These are phyloP conservation scores for Plestiodon gilberti DNA, from an alignment of 2,113 vertebrate species.

Conservation along the genomic window DNA sequence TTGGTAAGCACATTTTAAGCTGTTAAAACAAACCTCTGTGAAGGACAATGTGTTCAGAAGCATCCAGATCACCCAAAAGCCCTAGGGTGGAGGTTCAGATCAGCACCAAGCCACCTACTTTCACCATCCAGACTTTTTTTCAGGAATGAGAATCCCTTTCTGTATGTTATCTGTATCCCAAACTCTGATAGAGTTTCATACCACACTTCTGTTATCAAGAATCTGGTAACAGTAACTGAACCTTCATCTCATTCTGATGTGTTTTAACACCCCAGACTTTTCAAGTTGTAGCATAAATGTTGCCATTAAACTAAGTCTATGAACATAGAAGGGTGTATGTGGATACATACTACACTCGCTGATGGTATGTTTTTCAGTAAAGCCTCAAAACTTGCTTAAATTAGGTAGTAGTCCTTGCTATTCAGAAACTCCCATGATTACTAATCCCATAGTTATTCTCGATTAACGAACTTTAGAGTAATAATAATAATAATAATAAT, in stretches of 20 bases:
- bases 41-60: not conserved
- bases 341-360: not conserved
- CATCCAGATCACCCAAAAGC: not conserved
- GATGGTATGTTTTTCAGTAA: not conserved
- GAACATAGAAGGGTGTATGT: not conserved
- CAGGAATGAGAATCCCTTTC: too few species aligned
- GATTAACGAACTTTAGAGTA: too few species aligned
- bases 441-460: too few species aligned
- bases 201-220: too few species aligned
- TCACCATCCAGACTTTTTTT: too few species aligned
- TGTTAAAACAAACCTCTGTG: not conserved
- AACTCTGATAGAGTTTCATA: too few species aligned
- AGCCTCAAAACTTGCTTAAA: not conserved
- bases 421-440: too few species aligned
- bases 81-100: not conserved
- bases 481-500: too few species aligned
- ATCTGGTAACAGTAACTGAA: not conserved
- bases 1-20: slow-evolving; percentile 84
- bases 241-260: not conserved
- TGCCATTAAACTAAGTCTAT: not conserved
- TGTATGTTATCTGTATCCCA: too few species aligned
- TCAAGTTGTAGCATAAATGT: not conserved
- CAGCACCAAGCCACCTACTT: not conserved
- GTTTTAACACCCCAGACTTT: not conserved
- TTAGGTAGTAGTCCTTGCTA: not conserved